These are phyloP conservation scores for Colletes gigas DNA, from an alignment of 1,140 invertebrate species.

Conservation along the genomic window DNA sequence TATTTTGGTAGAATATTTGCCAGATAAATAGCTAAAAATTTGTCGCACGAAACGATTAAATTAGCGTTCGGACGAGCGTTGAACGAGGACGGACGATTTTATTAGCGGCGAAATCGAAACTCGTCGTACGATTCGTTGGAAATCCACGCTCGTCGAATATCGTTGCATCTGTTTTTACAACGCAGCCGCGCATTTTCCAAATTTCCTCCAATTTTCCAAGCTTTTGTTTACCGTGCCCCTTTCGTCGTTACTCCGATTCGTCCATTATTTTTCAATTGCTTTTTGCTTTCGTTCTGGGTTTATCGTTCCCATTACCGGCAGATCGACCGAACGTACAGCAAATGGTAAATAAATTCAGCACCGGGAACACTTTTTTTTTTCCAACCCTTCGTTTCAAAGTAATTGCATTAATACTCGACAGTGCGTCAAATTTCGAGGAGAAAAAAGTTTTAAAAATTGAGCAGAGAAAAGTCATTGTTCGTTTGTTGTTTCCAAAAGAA, in stretches of 20 bases:
- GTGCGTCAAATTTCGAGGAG: too few species aligned
- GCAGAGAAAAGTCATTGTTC: too few species aligned
- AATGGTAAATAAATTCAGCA: not conserved
- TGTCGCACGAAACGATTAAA: too few species aligned
- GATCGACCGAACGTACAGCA: not conserved
- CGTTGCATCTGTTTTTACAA: constrained; percentile 4
- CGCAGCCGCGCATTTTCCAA: not conserved
- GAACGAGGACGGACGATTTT: too few species aligned
- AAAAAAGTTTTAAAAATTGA: too few species aligned
- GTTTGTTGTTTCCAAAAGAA: too few species aligned
- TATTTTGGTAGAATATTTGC: too few species aligned
- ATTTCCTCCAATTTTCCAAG: not conserved
- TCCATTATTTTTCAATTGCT: constrained; percentile 15
- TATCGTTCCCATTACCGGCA: not conserved
- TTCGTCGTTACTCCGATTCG: not conserved
- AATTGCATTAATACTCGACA: too few species aligned
- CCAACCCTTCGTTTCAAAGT: too few species aligned
- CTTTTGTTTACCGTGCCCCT: not conserved
- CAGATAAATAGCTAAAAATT: too few species aligned
- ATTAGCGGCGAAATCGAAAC: too few species aligned
- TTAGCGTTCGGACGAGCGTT: too few species aligned
- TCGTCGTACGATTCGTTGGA: not conserved
- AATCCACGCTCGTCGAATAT: constrained; percentile 12
- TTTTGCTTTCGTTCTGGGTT: not conserved
- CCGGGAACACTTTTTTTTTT: not conserved